Evolutionary conservation across 2,113 vertebrate genomes (phyloP).

Genomic region (Mobula birostris): DNA sequence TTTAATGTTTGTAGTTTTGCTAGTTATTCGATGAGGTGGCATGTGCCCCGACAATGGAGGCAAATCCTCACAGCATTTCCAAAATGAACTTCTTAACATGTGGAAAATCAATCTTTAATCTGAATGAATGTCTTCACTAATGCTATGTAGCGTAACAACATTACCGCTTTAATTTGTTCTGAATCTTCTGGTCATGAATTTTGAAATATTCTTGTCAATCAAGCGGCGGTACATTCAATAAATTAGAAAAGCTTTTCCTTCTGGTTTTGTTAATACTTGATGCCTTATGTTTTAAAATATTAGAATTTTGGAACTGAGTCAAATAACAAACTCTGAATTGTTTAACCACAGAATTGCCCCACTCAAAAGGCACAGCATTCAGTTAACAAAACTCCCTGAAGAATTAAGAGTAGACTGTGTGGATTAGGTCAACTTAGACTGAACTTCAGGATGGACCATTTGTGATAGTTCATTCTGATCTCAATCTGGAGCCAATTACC

Average conservation of each 20-base stretch:
- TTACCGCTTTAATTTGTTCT: not conserved
- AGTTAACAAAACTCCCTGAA: not conserved
- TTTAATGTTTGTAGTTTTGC: not conserved
- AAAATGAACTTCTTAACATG: not conserved
- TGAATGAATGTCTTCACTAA: not conserved
- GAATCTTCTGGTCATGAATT: not conserved
- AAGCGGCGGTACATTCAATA: not conserved
- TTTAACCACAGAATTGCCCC: not conserved
- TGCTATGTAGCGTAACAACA: not conserved
- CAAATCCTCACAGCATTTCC: not conserved
- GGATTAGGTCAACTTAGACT: conserved; percentile 16
- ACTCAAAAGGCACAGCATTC: not conserved
- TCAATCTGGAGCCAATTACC: conserved; percentile 32
- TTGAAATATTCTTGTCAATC: not conserved
- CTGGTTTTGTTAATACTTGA: not conserved
- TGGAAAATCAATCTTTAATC: not conserved
- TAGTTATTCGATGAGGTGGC: not conserved
- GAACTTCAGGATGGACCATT: not conserved
- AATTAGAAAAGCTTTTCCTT: not conserved
- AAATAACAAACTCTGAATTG: conserved; percentile 17
- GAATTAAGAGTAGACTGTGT: not conserved
- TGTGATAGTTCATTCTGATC: not conserved
- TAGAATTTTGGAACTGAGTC: conserved; percentile 14
- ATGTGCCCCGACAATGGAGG: not conserved
- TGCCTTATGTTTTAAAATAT: not conserved